Base-by-base conservation (phyloP, 92 coral and sea anemone species). In the Paramuricea clavata region DNA sequence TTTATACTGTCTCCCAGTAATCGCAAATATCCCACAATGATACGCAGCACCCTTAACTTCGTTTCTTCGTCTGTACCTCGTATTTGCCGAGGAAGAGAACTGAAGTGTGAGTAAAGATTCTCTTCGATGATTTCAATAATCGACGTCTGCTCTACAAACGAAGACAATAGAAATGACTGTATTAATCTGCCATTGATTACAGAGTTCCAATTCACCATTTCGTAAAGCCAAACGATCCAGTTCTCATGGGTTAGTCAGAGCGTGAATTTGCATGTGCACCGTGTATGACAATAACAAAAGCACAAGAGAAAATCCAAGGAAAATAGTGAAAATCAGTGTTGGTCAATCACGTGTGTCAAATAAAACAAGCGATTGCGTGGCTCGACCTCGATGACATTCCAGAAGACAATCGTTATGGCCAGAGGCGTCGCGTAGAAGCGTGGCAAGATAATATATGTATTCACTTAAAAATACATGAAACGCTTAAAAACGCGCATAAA, bases 61-160 rank as follows among this genome's bases (percentile, higher is more conserved):
- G 83, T 89, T 31, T 54, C 50, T 33, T 95, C 98, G 49, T 90
- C 96, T 17, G 94, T 93, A 73, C 90, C 83, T 72, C 98, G 85
- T 90, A 95, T 94, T 26, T 89, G 68, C 33, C 98, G 91, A 27
- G 98, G 98, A 57, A 93, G 83, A 28, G 93, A 69, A 25, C 94
- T 82, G 68, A 94, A 91, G 1, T 85, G 87, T 36, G 87, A 78
- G 89, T 95, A 93, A 62, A 95, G 96, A 56, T 95, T 91, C 61
- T 94, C 98, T 49, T 95, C 98, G 34, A 94, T 72, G 76, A 91
- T 50, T 12, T 92, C 82, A 25, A 69, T 89, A 5, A 95, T 81
- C 13, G 94, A 81, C 54, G 88, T 78, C 11, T 83, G 84, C 71
- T 89, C 98, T 95, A 30, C 52, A 82, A 27, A n/a, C 35, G 42